phyloP scores from a whole-genome alignment of 1,140 invertebrate species.

The Hirudo medicinalis region DNA sequence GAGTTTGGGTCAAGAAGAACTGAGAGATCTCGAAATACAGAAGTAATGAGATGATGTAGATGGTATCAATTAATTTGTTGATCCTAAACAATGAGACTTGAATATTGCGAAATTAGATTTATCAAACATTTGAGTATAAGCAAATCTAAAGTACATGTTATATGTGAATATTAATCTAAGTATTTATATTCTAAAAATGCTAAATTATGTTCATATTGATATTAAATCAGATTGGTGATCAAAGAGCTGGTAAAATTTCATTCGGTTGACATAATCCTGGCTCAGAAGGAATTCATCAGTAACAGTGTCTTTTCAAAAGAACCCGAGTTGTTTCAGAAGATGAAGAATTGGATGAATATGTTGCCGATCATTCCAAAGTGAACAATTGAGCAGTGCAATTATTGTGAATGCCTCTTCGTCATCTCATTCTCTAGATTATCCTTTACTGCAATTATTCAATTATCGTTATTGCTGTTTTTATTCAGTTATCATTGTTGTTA shows the following conservation, averaged over 20 bases:
- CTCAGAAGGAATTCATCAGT: conserved; percentile 11
- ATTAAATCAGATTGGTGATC: conserved; percentile 31
- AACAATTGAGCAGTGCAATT: conserved; percentile 34
- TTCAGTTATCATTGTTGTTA: conserved; percentile 34
- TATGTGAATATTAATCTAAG: too few relatives aligned
- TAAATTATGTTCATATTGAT: too few relatives aligned
- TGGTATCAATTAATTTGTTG: too few relatives aligned
- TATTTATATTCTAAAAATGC: too few relatives aligned
- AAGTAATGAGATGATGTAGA: too few relatives aligned
- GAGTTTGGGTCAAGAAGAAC: conserved; percentile 56
- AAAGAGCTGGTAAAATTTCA: conserved; percentile 34
- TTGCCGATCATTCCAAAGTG: conserved; percentile 56
- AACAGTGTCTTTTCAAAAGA: conserved; percentile 24
- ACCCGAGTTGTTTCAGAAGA: conserved; percentile 46
- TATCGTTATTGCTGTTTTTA: conserved; percentile 29
- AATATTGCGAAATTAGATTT: too few relatives aligned
- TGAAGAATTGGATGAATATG: conserved; percentile 52
- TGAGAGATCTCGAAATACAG: conserved; percentile 49
- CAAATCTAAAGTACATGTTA: too few relatives aligned
- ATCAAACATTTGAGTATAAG: too few relatives aligned
- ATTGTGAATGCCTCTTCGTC: too few relatives aligned
- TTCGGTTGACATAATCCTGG: conserved; percentile 21
- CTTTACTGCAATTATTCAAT: too few relatives aligned
- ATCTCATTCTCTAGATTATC: too few relatives aligned
- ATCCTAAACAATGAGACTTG: too few relatives aligned